A percentile compares a stretch with the other conserved stretches of the same genome.
Evolutionary conservation across 2,888 invertebrate genomes (phyloP).

Genomic region (Ctenicera cuprea): DNA sequence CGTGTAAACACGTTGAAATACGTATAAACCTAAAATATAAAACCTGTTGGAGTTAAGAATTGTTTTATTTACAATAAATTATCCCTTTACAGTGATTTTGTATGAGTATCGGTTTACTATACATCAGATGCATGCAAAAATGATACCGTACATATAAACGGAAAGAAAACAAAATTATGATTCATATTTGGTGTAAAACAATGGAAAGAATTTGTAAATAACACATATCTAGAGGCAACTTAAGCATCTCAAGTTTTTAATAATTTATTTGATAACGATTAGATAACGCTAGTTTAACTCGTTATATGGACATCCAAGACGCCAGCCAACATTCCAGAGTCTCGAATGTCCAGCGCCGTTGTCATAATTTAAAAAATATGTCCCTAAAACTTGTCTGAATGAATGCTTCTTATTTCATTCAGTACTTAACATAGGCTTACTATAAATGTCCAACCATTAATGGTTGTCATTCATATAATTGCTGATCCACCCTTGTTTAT

Average conservation of each 20-base stretch:
- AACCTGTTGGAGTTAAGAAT: too few relatives aligned
- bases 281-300: constrained; percentile 60
- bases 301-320: constrained; percentile 58
- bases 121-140: too few relatives aligned
- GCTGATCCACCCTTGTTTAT: not conserved
- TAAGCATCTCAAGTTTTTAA: constrained; percentile 4
- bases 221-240: not conserved
- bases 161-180: too few relatives aligned
- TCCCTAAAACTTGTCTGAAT: constrained; percentile 58
- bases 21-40: too few relatives aligned
- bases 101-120: too few relatives aligned
- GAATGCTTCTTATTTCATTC: constrained; percentile 57
- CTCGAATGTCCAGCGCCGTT: constrained; percentile 56
- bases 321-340: constrained; percentile 62
- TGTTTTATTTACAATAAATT: too few relatives aligned
- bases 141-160: too few relatives aligned
- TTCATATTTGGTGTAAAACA: not conserved
- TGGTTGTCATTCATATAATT: constrained; percentile 46
- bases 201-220: not conserved
- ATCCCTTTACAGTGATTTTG: too few relatives aligned
- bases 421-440: constrained; percentile 45
- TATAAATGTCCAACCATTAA: constrained; percentile 46
- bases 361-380: constrained; percentile 58
- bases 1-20: too few relatives aligned
- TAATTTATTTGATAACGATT: constrained; percentile 58